Evolutionary conservation across 2,113 vertebrate species (phyloP).

Genomic region (Anhinga rufa): DNA sequence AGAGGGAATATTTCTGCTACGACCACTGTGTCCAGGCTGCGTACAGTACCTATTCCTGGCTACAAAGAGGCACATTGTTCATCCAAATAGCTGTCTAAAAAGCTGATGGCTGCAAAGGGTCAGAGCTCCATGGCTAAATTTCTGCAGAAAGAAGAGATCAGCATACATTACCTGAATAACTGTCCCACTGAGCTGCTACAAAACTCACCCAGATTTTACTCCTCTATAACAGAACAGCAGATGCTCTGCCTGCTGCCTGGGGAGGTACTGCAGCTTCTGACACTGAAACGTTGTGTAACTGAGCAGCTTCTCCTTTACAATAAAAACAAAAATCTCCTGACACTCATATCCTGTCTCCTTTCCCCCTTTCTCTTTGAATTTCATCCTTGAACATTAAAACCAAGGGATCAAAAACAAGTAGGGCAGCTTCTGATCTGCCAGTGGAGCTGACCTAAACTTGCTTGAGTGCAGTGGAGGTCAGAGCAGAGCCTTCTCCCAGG

Average conservation of each 20-base stretch:
- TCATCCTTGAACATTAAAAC: not conserved
- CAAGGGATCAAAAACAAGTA: not conserved
- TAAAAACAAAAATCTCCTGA: not conserved
- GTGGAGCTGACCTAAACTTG: not conserved
- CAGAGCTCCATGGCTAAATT: not conserved
- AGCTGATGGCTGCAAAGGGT: not conserved
- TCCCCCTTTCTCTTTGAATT: not conserved
- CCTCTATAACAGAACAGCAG: not conserved
- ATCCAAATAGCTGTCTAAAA: not conserved
- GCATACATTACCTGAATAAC: not conserved
- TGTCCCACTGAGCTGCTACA: not conserved
- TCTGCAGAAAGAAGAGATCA: not conserved
- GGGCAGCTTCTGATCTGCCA: not conserved
- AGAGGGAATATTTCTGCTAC: not conserved
- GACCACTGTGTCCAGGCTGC: rapidly evolving
- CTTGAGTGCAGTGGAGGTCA: rapidly evolving
- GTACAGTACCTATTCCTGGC: not conserved
- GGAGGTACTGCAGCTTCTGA: not conserved
- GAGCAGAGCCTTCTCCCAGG: not conserved
- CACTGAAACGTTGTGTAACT: not conserved
- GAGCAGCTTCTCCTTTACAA: not conserved
- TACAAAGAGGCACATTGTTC: not conserved
- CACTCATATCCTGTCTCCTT: not conserved
- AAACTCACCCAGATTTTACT: not conserved
- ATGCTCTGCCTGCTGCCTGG: not conserved